Percentiles rank a stretch among this genome's conserved stretches.
Evolutionary conservation across 2,888 invertebrate genomes (phyloP).

Genomic region (Augiades crinisus): DNA sequence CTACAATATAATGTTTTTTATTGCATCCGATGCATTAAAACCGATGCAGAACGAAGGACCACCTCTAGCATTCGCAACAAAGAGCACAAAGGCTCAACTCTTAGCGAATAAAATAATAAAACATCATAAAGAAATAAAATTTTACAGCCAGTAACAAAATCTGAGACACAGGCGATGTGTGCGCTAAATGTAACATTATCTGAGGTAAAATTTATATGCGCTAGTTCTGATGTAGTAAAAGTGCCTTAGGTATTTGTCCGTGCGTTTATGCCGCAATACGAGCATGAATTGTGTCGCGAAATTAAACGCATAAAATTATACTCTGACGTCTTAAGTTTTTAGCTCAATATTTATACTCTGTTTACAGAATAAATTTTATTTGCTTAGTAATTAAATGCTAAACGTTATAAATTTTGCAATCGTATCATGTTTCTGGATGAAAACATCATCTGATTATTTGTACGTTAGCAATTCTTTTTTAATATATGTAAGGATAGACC

Average conservation of each 20-base stretch:
- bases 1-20: constrained; percentile 59
- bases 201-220: constrained; percentile 36
- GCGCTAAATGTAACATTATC: constrained; percentile 46
- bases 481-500: too few species aligned
- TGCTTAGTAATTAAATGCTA: too few species aligned
- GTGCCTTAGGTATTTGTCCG: constrained; percentile 21
- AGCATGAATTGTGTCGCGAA: constrained; percentile 10
- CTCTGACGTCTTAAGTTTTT: background rate
- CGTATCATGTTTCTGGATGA: too few species aligned
- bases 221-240: constrained; percentile 34
- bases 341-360: too few species aligned
- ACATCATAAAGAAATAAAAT: constrained; percentile 62
- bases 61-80: constrained; percentile 48
- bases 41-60: constrained; percentile 36
- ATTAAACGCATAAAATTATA: background rate
- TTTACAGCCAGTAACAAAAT: constrained; percentile 62
- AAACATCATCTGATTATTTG: too few species aligned
- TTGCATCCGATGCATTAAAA: constrained; percentile 42
- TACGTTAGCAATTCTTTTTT: too few species aligned
- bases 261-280: constrained; percentile 20
- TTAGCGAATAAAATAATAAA: constrained; percentile 56
- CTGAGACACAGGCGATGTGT: constrained; percentile 36
- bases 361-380: too few species aligned
- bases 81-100: constrained; percentile 50
- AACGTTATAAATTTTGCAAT: too few species aligned